Evolutionary conservation across 2,888 invertebrate species (phyloP), one percentile per base, ranked within the genome.

Genomic region (Uropetala carovei): DNA sequence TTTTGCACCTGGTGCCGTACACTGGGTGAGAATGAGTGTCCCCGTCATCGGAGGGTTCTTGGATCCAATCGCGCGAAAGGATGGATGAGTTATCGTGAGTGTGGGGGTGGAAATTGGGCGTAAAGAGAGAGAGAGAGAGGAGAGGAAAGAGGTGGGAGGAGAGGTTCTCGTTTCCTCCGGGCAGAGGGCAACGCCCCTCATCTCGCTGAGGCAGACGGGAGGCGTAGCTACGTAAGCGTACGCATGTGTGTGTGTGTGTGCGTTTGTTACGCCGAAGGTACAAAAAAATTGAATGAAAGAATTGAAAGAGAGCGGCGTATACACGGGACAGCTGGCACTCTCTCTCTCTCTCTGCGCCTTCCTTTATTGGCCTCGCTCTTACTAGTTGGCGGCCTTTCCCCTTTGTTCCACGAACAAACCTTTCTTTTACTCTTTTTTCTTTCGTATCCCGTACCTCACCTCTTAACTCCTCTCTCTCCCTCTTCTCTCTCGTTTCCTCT

Each of bases 281-380:
- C 43, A 75, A 75, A 75, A 75, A 75, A 75, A 75, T 75, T 75
- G 75, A 75, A 75, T 75, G 27, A 75, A 75, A 75, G 75, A 75
- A 75, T 75, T 75, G 75, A 75, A 68, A 22, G 68, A 68, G 68
- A 43, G 43, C 43, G 43, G 43, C 43, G 43, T n/a, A 22, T 22
- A 75, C 75, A 75, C 22, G 75, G 27, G 75, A 75, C 75, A 75
- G 75, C 75, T 75, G 75, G 75, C 75, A 75, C 75, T 75, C 75
- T 43, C 43, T 43, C 43, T 43, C 43, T 43, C 43, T 43, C 43
- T 43, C 3, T 43, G 3, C 43, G 43, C 43, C 43, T 43, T 43
- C 68, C 68, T 68, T 22, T 68, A 68, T 68, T 68, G 11, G n/a
- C 68, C 68, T 68, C 64, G 64, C 64, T 22, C 68, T 18, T 68